Evolutionary conservation across 1,140 invertebrate genomes (phyloP), one percentile per base, ranked within the genome.

Genomic region (Drosophila jambulina): DNA sequence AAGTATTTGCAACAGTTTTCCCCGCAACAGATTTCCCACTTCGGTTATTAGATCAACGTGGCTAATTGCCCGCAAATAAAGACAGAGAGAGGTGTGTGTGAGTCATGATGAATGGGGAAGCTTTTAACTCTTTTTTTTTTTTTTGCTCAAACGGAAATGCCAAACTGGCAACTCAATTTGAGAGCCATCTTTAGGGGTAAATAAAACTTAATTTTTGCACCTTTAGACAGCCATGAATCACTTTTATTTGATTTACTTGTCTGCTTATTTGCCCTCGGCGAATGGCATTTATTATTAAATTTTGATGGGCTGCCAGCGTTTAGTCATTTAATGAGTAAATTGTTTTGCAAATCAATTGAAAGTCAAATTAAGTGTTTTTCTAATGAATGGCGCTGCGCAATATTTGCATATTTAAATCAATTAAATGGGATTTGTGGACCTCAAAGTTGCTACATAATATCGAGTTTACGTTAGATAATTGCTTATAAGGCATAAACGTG

Each of bases 1-100:
- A 45, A 76, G 70, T 72, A 76, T 63, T 60, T 63, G 82, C 70
- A 74, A 76, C 56, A 71, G 74, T 84, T 79, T 84, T 82, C 78
- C 67, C 70, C 77, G 29, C 36, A 36, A 17, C 34, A n/a, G 62
- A 65, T 65, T 65, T 65, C 27, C 65, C 69, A 60, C 45, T 53
- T 53, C 49, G 38, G 36, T 75, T 82, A 57, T 63, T 71, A 71
- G 79, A 57, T 68, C 53, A 78, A 69, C 61, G 69, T 61, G 78
- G 75, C 65, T 81, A 81, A 81, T 81, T 81, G 72, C 75, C 56
- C 38, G 69, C 71, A 54, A 19, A 75, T 56, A 59, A 34, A 48
- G 34, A 45, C 15, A 25, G 6, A 49, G 15, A 19, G 9, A 12
- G 17, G 34, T 58, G n/a, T 38, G 38, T 59, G 53, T 80, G 79